These are phyloP conservation scores for Metopolophium dirhodum DNA, from an alignment of 1,140 invertebrate species.

Conservation along the genomic window DNA sequence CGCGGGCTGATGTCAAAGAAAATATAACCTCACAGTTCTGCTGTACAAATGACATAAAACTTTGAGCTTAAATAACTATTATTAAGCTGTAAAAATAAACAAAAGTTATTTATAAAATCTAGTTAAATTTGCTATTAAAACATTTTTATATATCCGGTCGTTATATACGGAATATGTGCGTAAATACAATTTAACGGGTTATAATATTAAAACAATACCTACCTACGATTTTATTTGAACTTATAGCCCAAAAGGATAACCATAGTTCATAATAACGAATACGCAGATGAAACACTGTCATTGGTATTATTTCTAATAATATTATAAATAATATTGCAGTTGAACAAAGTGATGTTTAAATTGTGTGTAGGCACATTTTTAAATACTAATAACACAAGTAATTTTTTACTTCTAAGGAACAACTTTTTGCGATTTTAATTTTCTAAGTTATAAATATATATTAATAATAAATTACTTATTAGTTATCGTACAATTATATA, in stretches of 20 bases:
- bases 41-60: neutral
- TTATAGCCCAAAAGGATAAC: no score
- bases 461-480: no score
- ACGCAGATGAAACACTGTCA: neutral
- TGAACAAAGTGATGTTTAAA: neutral
- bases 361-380: neutral
- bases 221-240: neutral
- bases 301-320: neutral
- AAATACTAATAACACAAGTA: neutral
- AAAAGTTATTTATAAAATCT: neutral
- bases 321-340: neutral
- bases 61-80: slow-evolving; percentile 7
- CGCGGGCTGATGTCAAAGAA: slow-evolving; percentile 11
- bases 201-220: neutral
- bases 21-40: neutral
- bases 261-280: no score
- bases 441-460: neutral
- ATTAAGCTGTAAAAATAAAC: slow-evolving; percentile 15
- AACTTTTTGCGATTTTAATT: neutral
- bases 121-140: neutral
- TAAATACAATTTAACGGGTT: neutral
- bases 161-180: neutral
- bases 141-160: neutral
- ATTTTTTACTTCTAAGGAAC: neutral
- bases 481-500: no score